These are phyloP conservation scores for Rhombomys opimus DNA, from an alignment of 2,113 vertebrate genomes.

Conservation along the genomic window DNA sequence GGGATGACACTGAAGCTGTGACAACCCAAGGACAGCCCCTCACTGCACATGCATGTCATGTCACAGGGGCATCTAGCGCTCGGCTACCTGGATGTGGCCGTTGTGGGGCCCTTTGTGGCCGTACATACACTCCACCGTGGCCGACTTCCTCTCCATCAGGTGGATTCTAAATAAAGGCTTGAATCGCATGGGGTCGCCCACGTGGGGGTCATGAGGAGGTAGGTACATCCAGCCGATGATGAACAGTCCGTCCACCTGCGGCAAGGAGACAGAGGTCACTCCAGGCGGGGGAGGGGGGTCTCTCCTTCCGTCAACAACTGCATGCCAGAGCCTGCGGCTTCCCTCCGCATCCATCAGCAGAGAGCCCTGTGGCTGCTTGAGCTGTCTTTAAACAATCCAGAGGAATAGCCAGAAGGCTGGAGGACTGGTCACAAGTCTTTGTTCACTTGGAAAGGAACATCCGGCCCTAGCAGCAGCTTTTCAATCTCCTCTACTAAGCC, in stretches of 20 bases:
- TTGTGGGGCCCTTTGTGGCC: slow-evolving; percentile 97
- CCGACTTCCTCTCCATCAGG: slow-evolving; percentile 93
- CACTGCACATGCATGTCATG: not conserved
- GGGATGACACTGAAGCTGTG: rapidly evolving
- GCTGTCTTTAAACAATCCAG: not conserved
- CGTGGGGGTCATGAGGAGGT: slow-evolving; percentile 97
- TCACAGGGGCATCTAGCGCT: not conserved
- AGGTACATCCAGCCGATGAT: slow-evolving; percentile 99
- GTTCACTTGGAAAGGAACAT: not conserved
- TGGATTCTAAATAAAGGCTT: slow-evolving; percentile 97
- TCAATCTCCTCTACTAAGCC: not conserved
- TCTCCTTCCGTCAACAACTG: not conserved
- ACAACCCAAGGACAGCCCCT: not conserved
- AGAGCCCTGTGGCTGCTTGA: not conserved
- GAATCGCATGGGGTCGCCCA: slow-evolving; percentile 97
- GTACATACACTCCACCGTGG: slow-evolving; percentile 98
- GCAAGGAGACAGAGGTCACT: not conserved
- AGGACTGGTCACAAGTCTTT: not conserved
- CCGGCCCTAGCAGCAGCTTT: not conserved
- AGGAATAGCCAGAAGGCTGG: rapidly evolving
- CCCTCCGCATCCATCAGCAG: not conserved
- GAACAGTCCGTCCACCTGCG: slow-evolving; percentile 95
- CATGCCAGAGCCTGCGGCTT: not conserved
- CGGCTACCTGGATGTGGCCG: slow-evolving; percentile 95
- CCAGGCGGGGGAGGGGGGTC: no score